Percentiles rank a stretch among this genome's conserved stretches.
These are phyloP conservation scores for Halcyon malimbica DNA, from an alignment of 2,113 vertebrate genomes.

Conservation along the genomic window DNA sequence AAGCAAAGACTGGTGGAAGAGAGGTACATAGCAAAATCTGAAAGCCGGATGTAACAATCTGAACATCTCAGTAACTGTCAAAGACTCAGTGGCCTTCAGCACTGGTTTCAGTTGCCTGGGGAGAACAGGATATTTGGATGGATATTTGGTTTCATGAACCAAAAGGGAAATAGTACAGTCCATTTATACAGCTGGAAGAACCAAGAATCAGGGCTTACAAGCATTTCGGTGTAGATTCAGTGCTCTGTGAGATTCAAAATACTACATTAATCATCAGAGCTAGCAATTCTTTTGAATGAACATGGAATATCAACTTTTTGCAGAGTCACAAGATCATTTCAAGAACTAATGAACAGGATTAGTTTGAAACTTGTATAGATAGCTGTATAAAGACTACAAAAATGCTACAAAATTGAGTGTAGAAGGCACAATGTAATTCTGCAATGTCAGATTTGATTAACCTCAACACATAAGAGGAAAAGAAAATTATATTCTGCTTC, in stretches of 20 bases:
- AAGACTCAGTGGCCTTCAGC: background rate
- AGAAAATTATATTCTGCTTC: background rate
- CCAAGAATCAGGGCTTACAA: background rate
- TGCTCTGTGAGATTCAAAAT: background rate
- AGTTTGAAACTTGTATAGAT: background rate
- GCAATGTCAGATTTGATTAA: background rate
- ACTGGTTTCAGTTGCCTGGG: background rate
- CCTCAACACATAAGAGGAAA: background rate
- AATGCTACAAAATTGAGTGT: background rate
- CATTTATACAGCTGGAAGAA: background rate
- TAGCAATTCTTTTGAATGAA: background rate
- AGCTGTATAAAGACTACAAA: background rate
- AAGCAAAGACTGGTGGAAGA: background rate
- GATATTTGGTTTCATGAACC: background rate
- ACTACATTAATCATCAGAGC: background rate
- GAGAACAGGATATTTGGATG: background rate
- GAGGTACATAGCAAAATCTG: background rate
- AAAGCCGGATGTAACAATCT: background rate
- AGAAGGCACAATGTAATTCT: background rate
- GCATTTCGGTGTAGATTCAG: background rate
- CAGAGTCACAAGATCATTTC: background rate
- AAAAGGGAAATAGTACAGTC: accelerated
- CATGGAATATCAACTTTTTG: background rate
- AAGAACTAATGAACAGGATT: background rate
- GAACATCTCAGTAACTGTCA: accelerated